Evolutionary conservation across 2,113 vertebrate genomes (phyloP).

Genomic region (Saccopteryx bilineata): DNA sequence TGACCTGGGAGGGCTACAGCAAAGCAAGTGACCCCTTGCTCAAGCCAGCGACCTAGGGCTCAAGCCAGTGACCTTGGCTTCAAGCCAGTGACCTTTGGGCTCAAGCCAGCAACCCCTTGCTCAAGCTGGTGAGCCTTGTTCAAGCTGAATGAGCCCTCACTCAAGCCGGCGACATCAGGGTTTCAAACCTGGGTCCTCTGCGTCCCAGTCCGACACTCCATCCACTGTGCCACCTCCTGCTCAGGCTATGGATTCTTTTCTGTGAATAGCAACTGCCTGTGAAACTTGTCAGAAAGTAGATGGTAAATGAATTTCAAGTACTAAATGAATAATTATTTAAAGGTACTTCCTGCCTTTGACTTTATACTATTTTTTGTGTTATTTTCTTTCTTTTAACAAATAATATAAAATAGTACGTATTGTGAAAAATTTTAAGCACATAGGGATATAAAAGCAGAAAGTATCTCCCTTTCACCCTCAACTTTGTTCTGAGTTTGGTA

Average conservation of each 20-base stretch:
- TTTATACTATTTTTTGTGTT: background rate
- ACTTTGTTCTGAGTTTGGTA: background rate
- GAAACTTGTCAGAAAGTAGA: background rate
- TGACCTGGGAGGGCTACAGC: no score
- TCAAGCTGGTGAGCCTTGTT: no score
- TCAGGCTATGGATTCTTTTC: background rate
- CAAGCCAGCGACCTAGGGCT: no score
- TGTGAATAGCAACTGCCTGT: background rate
- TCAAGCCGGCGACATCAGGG: no score
- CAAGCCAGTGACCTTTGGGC: no score
- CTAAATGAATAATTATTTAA: background rate
- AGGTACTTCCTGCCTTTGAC: conserved; percentile 10
- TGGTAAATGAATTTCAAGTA: conserved; percentile 36
- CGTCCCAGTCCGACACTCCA: no score
- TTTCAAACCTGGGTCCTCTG: no score
- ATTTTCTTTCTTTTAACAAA: background rate
- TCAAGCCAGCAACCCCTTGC: no score
- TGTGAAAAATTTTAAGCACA: background rate
- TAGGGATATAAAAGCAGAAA: background rate
- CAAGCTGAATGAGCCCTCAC: no score
- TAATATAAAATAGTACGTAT: background rate
- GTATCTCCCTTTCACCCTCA: background rate
- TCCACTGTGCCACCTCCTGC: no score
- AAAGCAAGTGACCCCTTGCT: no score
- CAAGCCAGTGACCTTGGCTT: no score